phyloP scores from a whole-genome alignment of 1,140 invertebrate species.

The Drosophila elegans region DNA sequence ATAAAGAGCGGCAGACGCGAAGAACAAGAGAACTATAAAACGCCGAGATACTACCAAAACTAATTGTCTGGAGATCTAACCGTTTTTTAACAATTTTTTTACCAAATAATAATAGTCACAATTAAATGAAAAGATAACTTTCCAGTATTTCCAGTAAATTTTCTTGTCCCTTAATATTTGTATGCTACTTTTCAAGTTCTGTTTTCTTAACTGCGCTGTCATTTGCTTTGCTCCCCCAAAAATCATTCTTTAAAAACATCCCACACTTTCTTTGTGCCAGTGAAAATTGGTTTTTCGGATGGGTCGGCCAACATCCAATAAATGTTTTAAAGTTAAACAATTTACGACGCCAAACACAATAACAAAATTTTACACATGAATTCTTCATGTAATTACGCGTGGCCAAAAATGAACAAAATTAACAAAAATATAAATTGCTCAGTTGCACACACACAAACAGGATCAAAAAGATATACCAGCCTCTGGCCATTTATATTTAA shows the following conservation, averaged over 20 bases:
- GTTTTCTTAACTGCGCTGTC: constrained; percentile 20
- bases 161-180: constrained; percentile 43
- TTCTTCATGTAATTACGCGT: constrained; percentile 77
- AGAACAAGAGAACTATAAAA: constrained; percentile 9
- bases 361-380: constrained; percentile 73
- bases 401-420: constrained; percentile 64
- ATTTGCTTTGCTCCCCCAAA: constrained; percentile 13
- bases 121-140: too few species aligned
- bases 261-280: not conserved
- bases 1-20: constrained; percentile 4
- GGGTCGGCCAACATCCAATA: constrained; percentile 41
- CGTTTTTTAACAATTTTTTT: constrained; percentile 17
- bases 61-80: constrained; percentile 47
- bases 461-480: constrained; percentile 20
- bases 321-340: constrained; percentile 59
- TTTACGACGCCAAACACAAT: constrained; percentile 49
- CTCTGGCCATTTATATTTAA: constrained; percentile 7
- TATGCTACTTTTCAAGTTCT: constrained; percentile 34
- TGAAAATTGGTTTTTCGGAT: constrained; percentile 29
- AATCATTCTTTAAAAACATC: not conserved
- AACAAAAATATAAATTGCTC: constrained; percentile 62
- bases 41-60: constrained; percentile 34
- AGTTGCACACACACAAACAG: constrained; percentile 28
- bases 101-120: not conserved
- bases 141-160: too few species aligned